Percentiles rank a stretch among this genome's conserved stretches.
These are phyloP conservation scores for Taphrorychus bicolor DNA, from an alignment of 2,888 invertebrate species.

Conservation along the genomic window DNA sequence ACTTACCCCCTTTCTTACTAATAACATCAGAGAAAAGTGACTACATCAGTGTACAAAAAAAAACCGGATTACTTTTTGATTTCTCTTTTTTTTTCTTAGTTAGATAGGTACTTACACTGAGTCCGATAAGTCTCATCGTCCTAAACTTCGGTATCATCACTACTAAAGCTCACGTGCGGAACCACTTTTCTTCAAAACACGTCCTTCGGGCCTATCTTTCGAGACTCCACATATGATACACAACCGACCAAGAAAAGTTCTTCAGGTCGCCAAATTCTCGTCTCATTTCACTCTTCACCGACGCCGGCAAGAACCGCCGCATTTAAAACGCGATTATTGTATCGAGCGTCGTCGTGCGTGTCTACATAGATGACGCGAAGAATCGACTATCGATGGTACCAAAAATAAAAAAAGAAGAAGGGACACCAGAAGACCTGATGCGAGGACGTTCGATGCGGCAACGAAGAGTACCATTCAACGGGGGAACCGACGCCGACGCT, in stretches of 20 bases:
- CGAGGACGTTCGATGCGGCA: too few species aligned
- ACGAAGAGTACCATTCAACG: slow-evolving; percentile 11
- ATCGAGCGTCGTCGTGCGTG: slow-evolving; percentile 2
- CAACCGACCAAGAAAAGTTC: slow-evolving; percentile 23
- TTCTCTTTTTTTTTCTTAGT: too few species aligned
- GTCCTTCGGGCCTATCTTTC: slow-evolving; percentile 26
- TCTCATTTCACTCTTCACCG: slow-evolving; percentile 31
- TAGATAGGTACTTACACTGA: slow-evolving; percentile 19
- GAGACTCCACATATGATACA: slow-evolving; percentile 20
- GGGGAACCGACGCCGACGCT: background rate
- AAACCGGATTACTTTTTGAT: too few species aligned
- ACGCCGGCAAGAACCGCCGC: slow-evolving; percentile 21
- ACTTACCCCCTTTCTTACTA: too few species aligned
- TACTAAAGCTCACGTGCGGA: slow-evolving; percentile 3
- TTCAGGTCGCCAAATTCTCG: slow-evolving; percentile 28
- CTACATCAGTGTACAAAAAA: too few species aligned
- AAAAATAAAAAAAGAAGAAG: slow-evolving; percentile 11
- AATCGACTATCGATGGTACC: slow-evolving; percentile 29
- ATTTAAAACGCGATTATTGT: slow-evolving; percentile 10
- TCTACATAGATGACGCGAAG: slow-evolving; percentile 20
- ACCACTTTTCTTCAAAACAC: slow-evolving; percentile 20
- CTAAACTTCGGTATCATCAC: slow-evolving; percentile 1
- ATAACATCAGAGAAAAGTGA: too few species aligned
- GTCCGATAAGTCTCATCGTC: slow-evolving; percentile 11
- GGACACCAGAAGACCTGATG: too few species aligned